A percentile compares a stretch with the other conserved stretches of the same genome.
These are phyloP conservation scores for Centropus bengalensis DNA, from an alignment of 2,113 vertebrate species.

Conservation along the genomic window DNA sequence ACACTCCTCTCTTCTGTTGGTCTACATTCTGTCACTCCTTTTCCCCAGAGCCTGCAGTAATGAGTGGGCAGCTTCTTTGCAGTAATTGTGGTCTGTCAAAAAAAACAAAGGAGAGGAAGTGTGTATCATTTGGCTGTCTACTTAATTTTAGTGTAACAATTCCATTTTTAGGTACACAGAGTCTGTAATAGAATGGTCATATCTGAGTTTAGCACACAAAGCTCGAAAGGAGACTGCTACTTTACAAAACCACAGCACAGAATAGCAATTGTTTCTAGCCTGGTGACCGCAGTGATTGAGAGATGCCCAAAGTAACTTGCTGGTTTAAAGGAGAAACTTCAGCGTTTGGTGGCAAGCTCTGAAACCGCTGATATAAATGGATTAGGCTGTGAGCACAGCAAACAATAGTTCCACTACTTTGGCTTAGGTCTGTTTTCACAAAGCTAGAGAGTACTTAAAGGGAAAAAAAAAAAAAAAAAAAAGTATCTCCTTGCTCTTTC, in stretches of 20 bases:
- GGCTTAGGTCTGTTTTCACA: conserved; percentile 56
- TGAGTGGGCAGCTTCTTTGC: conserved; percentile 48
- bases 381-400: background rate
- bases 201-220: conserved; percentile 40
- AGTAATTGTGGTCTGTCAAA: conserved; percentile 63
- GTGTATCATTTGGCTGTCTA: conserved; percentile 56
- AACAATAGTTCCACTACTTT: conserved; percentile 46
- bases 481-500: background rate
- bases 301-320: conserved; percentile 31
- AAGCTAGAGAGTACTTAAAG: background rate
- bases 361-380: conserved; percentile 58
- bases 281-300: conserved; percentile 54
- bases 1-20: background rate
- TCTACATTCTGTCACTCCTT: conserved; percentile 10
- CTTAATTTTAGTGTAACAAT: conserved; percentile 71
- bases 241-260: conserved; percentile 72
- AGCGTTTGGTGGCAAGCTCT: background rate
- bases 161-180: conserved; percentile 71
- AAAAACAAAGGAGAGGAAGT: conserved; percentile 63
- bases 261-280: conserved; percentile 59
- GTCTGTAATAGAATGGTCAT: conserved; percentile 42
- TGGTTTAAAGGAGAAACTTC: conserved; percentile 53
- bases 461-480: background rate
- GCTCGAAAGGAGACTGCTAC: conserved; percentile 63
- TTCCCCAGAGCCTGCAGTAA: conserved; percentile 50